These are phyloP conservation scores for Isoperla grammatica DNA, from an alignment of 2,888 invertebrate species.

Conservation along the genomic window DNA sequence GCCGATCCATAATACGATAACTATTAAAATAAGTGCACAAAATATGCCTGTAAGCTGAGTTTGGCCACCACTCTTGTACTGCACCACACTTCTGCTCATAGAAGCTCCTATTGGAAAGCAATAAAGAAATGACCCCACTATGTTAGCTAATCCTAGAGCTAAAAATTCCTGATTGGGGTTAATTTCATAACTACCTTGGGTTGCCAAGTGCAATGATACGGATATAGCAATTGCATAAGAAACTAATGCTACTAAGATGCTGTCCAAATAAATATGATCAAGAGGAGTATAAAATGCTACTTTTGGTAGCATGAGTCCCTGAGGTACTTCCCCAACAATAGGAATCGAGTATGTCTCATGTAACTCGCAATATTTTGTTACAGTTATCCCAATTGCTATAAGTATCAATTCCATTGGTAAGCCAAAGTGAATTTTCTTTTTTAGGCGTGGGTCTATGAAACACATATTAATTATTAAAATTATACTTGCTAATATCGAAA, in stretches of 20 bases:
- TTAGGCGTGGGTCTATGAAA: neutral
- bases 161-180: constrained; percentile 12
- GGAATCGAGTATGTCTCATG: neutral
- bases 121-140: neutral
- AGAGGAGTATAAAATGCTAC: neutral
- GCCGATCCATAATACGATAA: neutral
- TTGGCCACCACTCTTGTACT: constrained; percentile 3
- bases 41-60: constrained; percentile 2
- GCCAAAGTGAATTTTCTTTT: neutral
- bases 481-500: neutral
- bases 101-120: constrained; percentile 6
- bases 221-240: constrained; percentile 1
- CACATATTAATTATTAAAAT: neutral
- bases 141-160: neutral
- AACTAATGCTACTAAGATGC: neutral
- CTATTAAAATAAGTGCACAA: neutral
- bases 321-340: constrained; percentile 1
- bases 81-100: neutral
- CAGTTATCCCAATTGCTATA: neutral
- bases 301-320: neutral
- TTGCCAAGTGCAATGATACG: neutral
- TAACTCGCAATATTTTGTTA: neutral
- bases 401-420: constrained; percentile 2
- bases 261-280: neutral
- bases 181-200: neutral